Base-by-base conservation (phyloP, 2,113 vertebrate genomes). In the Tupaia tana region DNA sequence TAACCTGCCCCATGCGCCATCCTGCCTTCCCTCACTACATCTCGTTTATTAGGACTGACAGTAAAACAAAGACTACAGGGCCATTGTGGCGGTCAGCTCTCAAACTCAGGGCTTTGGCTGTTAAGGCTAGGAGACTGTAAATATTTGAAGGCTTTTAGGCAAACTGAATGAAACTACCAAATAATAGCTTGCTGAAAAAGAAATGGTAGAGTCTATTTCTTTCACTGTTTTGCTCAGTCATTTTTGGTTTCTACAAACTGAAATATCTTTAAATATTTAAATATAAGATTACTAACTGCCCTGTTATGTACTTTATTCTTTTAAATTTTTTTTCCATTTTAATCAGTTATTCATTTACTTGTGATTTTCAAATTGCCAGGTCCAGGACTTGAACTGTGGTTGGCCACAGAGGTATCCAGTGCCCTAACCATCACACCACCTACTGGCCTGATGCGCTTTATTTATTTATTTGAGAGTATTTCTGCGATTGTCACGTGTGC, bases 281-380 rank as follows among this genome's bases (percentile, higher is more conserved):
- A 80, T 22, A 94, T 43, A 43, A 43, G 63, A 74, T 80, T 29
- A 75, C 34, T 56, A 19, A 69, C 59, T 91, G 14, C 4, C 31
- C 16, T 82, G 43, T 66, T 31, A 69, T 64, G 29, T 80, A 25
- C 18, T 86, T 89, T 79, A 18, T 75, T 93, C 27, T 88, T 96
- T 31, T 43, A 43, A 43, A 3, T 67, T 67, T 29, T 15, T 59
- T 59, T 59, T 14, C 43, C 43, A 43, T 43, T 43, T 43, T 43
- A 43, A 43, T 3, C 43, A 43, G 3, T 43, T 43, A 43, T 43
- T 43, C 43, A 43, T 43, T 43, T 43, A 43, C 43, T 43, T 43
- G 43, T 43, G 43, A 43, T 43, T 43, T 43, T 43, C 43, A 43
- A 43, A 43, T 43, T 43, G 43, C 43, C 43, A 43, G 43, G 43